Base-by-base conservation (phyloP, 2,113 vertebrate genomes). In the Cacatua alba region DNA sequence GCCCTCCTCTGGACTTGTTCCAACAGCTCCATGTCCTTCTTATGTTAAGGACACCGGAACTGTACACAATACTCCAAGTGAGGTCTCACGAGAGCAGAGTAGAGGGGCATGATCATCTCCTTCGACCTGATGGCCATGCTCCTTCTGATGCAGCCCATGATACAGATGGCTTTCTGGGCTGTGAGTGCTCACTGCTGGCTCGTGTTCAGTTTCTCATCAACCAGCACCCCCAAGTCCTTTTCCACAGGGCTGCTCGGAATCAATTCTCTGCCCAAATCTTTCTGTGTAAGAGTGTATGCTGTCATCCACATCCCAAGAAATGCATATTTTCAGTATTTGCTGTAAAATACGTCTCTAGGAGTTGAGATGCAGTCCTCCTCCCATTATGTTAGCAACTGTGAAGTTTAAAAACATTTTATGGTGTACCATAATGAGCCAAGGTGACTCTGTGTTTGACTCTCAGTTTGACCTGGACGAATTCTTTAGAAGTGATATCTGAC, bases 401-500 rank as follows among this genome's bases (percentile, higher is more conserved):
- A 77, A 48, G 4, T 69, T 83, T 69, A 35, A 69, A 77, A 86
- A 33, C 15, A 37, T n/a, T 25, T 57, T 53, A 64, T 1, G 0
- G 3, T 51, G 14, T 69, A 37, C 9, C 8, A 12, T 74, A 79
- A 52, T 20, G 6, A 51, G 4, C 10, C 17, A 55, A 65, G 4
- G 6, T 1, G 2, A 6, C 9, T 64, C 5, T 0, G 3, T 17
- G 16, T 71, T 71, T 71, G 4, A 29, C 20, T 39, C 21, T 41
- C 26, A 13, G 25, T 49, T 33, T 75, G 28, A 55, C 31, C 10
- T 74, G 5, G 13, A 55, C 9, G 65, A 69, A 77, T 2, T 62
- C 25, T 39, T 31, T 10, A 11, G 10, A 26, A 59, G 10, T 43
- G 23, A 10, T 74, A 60, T 23, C 21, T 84, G 17, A 48, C 17